phyloP scores from a whole-genome alignment of 1,140 invertebrate species.

The Condylostylus longicornis region DNA sequence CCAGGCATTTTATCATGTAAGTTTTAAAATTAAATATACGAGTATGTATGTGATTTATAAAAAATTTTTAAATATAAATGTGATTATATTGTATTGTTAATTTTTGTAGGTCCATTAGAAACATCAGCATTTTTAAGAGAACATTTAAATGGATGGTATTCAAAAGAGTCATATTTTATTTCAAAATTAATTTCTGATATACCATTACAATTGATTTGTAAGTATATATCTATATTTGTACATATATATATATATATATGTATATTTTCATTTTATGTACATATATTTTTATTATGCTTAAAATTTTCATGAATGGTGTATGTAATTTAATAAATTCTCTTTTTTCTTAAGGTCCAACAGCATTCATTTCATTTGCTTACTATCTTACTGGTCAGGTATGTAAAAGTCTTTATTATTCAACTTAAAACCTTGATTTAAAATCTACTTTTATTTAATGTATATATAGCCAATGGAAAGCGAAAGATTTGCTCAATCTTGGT shows the following conservation, averaged over 20 bases:
- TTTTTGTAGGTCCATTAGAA: slow-evolving; percentile 61
- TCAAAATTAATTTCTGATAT: slow-evolving; percentile 75
- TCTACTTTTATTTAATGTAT: too few species aligned
- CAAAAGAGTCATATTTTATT: slow-evolving; percentile 62
- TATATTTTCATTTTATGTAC: too few species aligned
- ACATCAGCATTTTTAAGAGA: slow-evolving; percentile 73
- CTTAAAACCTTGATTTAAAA: too few species aligned
- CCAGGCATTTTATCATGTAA: slow-evolving; percentile 77
- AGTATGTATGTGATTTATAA: neutral
- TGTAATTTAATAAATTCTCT: slow-evolving; percentile 31
- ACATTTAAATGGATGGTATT: slow-evolving; percentile 83
- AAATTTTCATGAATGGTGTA: slow-evolving; percentile 5
- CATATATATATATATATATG: too few species aligned
- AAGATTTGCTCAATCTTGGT: slow-evolving; percentile 53
- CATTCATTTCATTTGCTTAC: slow-evolving; percentile 62
- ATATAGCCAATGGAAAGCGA: slow-evolving; percentile 46
- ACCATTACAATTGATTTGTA: slow-evolving; percentile 61
- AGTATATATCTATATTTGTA: too few species aligned
- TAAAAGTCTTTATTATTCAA: too few species aligned
- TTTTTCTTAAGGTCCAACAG: too few species aligned
- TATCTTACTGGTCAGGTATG: slow-evolving; percentile 72
- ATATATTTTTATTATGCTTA: slow-evolving; percentile 4
- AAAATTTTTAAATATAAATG: slow-evolving; percentile 5
- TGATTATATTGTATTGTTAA: neutral
- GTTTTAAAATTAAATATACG: slow-evolving; percentile 20